Conservation (phyloP, 30 jellyfish, hydroid and myxozoan genomes). For the Pelagia noctiluca region DNA sequence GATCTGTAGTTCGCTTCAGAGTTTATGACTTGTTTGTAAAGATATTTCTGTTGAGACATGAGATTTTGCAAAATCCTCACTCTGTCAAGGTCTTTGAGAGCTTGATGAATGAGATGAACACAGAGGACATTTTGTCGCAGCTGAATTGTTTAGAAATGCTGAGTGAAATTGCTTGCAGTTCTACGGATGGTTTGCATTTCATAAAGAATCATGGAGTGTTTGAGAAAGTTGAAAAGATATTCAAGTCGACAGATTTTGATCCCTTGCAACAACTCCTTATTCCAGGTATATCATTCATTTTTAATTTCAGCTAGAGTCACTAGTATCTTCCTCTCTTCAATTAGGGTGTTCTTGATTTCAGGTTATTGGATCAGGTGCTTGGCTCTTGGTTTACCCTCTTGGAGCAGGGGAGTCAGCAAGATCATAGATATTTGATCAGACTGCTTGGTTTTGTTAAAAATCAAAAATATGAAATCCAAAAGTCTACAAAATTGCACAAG, state of each 20-base stretch:
- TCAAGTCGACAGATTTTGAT: conserved; percentile 34
- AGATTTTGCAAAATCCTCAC: background rate
- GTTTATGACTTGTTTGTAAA: conserved; percentile 81
- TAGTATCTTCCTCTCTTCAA: too few species aligned
- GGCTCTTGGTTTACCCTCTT: too few species aligned
- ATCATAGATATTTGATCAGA: too few species aligned
- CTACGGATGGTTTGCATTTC: conserved; percentile 57
- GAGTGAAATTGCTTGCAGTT: conserved; percentile 52
- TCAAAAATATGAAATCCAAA: too few species aligned
- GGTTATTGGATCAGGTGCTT: too few species aligned
- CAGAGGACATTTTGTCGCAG: conserved; percentile 70
- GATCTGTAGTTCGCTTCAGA: conserved; percentile 76
- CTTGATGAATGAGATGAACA: conserved; percentile 50
- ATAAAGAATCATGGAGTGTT: conserved; percentile 54
- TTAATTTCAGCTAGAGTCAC: too few species aligned
- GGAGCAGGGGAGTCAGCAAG: too few species aligned
- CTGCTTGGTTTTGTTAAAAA: too few species aligned
- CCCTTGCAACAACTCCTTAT: conserved; percentile 58
- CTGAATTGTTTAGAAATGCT: conserved; percentile 82
- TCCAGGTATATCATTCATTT: too few species aligned
- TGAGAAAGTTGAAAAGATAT: conserved; percentile 25
- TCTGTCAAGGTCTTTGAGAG: conserved; percentile 14
- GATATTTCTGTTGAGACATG: background rate
- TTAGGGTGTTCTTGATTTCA: too few species aligned
- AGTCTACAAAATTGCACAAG: too few species aligned